A percentile compares a stretch with the other conserved stretches of the same genome.
These are phyloP conservation scores for Tapirus terrestris DNA, from an alignment of 2,113 vertebrate genomes.

Conservation along the genomic window DNA sequence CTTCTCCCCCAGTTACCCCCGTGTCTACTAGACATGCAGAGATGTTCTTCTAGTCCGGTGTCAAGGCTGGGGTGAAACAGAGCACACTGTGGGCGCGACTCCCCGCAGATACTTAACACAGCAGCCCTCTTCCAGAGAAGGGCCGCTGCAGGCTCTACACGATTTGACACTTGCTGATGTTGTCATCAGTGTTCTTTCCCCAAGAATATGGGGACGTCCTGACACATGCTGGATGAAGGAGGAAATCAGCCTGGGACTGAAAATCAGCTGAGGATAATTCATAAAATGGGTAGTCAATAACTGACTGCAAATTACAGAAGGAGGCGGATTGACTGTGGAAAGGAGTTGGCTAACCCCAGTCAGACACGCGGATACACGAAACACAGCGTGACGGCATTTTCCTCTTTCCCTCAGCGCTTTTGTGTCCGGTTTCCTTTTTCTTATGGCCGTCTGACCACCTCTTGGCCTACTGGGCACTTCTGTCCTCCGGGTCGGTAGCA, in stretches of 20 bases:
- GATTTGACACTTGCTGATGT: background rate
- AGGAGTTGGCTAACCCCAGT: background rate
- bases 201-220: background rate
- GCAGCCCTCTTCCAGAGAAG: too few species aligned
- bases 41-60: background rate
- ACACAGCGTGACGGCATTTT: background rate
- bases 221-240: background rate
- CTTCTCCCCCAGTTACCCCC: background rate
- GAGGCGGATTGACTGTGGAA: background rate
- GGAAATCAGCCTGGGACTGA: background rate
- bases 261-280: background rate
- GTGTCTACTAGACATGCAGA: background rate
- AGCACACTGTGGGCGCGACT: rapidly evolving
- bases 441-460: too few species aligned
- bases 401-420: background rate
- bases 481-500: background rate
- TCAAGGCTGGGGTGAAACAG: background rate
- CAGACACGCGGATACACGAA: background rate
- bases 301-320: background rate
- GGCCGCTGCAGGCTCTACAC: background rate
- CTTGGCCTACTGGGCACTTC: background rate
- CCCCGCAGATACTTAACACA: background rate
- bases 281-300: background rate
- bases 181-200: background rate
- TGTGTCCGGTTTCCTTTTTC: background rate